phyloP scores from a whole-genome alignment of 2,888 invertebrate genomes.

The Pristionchus maxplancki region DNA sequence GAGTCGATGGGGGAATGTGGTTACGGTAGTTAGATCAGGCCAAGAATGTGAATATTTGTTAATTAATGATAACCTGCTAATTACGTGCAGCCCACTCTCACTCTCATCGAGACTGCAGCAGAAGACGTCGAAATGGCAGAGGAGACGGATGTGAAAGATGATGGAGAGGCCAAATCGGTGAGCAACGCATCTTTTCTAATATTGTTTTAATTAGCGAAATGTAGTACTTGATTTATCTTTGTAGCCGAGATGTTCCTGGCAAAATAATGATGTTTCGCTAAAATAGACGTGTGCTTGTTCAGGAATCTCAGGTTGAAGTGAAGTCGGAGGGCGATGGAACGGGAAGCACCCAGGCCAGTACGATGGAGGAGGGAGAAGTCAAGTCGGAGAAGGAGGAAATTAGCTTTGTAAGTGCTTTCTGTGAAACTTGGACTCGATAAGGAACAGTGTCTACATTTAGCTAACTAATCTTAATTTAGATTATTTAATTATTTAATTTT shows the following conservation, averaged over 20 bases:
- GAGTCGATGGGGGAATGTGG: neutral
- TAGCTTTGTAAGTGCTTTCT: neutral
- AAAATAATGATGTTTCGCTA: too few relatives aligned
- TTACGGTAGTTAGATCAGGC: neutral
- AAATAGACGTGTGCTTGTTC: too few relatives aligned
- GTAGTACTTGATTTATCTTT: too few relatives aligned
- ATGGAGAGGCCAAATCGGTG: neutral
- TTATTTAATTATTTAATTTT: neutral
- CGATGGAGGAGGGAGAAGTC: neutral
- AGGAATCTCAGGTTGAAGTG: conserved; percentile 26
- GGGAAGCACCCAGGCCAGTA: neutral
- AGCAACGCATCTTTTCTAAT: too few relatives aligned
- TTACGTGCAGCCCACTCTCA: neutral
- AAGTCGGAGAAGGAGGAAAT: neutral
- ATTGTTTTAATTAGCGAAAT: too few relatives aligned
- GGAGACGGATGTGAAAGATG: too few relatives aligned
- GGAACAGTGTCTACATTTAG: too few relatives aligned
- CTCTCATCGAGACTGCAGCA: neutral
- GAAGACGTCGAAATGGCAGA: conserved; percentile 18
- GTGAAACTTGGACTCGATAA: too few relatives aligned
- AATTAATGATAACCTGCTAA: neutral
- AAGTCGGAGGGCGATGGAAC: neutral
- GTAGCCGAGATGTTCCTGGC: too few relatives aligned
- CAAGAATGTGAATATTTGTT: too few relatives aligned
- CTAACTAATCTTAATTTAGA: neutral